Evolutionary conservation across 1,140 invertebrate species (phyloP), one percentile per base, ranked within the genome.

Genomic region (Zeugodacus cucurbitae): DNA sequence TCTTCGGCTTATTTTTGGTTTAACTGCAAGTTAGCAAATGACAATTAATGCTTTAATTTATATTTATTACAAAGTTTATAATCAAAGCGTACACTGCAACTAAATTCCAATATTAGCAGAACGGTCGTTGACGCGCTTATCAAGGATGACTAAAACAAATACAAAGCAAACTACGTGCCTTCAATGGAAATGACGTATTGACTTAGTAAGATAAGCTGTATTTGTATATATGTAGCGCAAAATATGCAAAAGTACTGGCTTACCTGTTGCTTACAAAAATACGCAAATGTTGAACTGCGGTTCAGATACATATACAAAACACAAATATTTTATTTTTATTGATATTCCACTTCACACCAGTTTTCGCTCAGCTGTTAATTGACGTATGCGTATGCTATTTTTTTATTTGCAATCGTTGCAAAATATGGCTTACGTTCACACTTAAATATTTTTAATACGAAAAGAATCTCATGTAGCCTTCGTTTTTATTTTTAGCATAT

Each of bases 1-100:
- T 93, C 11, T 87, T 87, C 10, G 5, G 32, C 74, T 82, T 29
- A 48, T 86, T 86, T 54, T 86, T 86, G 10, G 1, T 41, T 57
- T 20, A 37, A 54, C 85, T 86, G 34, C 4, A 59, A 86, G 22
- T 34, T 48, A 26, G 22, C 44, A 82, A 37, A 34, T 37, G 20
- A 74, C 3, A 74, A 37, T 37, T 22, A 37, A 74, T 37, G 2
- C 1, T 74, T 37, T 22, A 37, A 37, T n/a, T n/a, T n/a, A n/a
- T n/a, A n/a, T n/a, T n/a, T n/a, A n/a, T n/a, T 0, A 22, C 14
- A 11, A 37, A 41, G 29, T 2, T 2, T 22, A 14, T 74, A 17
- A 54, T 20, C n/a, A 54, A 54, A 54, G 48, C 48, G 48, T 54
- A 4, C 29, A 20, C 26, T 34, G 2, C 17, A n/a, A 34, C 20